Evolutionary conservation across 2,113 vertebrate species (phyloP).

Genomic region (Tupaia chinensis): DNA sequence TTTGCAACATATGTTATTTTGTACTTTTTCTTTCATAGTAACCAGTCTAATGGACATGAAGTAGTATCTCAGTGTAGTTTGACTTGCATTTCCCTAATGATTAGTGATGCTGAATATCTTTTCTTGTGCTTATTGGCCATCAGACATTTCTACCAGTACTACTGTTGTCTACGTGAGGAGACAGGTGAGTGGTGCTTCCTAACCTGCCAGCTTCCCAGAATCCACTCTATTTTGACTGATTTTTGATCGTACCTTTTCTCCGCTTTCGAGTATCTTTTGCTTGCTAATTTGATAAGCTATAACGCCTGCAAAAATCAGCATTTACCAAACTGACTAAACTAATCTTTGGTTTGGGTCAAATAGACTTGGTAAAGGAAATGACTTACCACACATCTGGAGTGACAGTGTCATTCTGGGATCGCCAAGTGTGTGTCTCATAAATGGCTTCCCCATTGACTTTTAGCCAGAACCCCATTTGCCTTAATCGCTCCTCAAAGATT

Average conservation of each 20-base stretch:
- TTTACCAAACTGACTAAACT: not conserved
- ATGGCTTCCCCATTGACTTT: constrained; percentile 94
- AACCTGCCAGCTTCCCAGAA: not conserved
- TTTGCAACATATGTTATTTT: not conserved
- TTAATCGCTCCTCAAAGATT: constrained; percentile 95
- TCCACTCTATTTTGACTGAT: not conserved
- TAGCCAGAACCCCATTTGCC: constrained; percentile 95
- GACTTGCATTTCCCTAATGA: not conserved
- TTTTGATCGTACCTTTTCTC: not conserved
- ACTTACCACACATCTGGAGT: constrained; percentile 92
- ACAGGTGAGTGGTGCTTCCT: not conserved
- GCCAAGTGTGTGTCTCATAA: constrained; percentile 93
- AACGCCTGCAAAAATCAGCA: not conserved
- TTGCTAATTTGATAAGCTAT: not conserved
- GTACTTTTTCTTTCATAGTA: not conserved
- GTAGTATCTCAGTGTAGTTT: not conserved
- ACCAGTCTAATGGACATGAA: not conserved
- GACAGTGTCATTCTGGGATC: constrained; percentile 92
- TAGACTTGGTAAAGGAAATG: not conserved
- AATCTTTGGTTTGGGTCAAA: not conserved
- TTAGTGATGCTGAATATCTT: not conserved
- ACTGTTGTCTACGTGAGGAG: not conserved
- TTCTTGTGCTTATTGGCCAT: not conserved
- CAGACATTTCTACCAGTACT: not conserved
- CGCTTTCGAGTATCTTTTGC: not conserved